These are phyloP conservation scores for Lasioglossum vierecki DNA, from an alignment of 2,888 invertebrate genomes.

Conservation along the genomic window DNA sequence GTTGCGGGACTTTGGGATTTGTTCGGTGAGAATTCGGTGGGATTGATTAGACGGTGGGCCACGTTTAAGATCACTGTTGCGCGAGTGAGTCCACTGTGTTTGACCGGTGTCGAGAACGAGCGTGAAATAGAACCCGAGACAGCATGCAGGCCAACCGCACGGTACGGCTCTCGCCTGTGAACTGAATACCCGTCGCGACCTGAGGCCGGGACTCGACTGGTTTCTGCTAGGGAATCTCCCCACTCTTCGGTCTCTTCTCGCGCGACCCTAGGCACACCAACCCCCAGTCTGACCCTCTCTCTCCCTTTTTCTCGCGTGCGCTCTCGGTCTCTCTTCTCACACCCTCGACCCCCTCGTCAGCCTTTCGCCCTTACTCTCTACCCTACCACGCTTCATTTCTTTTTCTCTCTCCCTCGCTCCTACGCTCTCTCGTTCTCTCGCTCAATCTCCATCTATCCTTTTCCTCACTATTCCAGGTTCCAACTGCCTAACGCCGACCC, in stretches of 20 bases:
- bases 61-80: background rate
- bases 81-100: background rate
- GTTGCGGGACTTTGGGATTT: background rate
- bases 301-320: conserved; percentile 14
- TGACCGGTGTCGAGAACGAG: background rate
- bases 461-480: conserved; percentile 66
- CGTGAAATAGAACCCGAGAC: background rate
- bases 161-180: conserved; percentile 80
- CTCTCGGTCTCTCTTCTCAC: conserved; percentile 62
- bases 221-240: conserved; percentile 74
- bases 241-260: conserved; percentile 66
- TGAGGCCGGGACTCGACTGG: conserved; percentile 81
- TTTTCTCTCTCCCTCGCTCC: conserved; percentile 42
- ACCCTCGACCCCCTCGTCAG: conserved; percentile 49
- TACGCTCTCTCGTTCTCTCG: conserved; percentile 33
- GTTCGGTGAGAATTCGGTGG: background rate
- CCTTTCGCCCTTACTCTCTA: conserved; percentile 66
- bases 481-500: conserved; percentile 75
- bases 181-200: conserved; percentile 81
- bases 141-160: conserved; percentile 70
- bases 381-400: conserved; percentile 60
- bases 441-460: conserved; percentile 53
- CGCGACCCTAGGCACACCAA: conserved; percentile 64
- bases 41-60: background rate
- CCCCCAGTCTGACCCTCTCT: conserved; percentile 55